These are phyloP conservation scores for Tauraco hartlaubi DNA, from an alignment of 2,797 vertebrate species.

Conservation along the genomic window DNA sequence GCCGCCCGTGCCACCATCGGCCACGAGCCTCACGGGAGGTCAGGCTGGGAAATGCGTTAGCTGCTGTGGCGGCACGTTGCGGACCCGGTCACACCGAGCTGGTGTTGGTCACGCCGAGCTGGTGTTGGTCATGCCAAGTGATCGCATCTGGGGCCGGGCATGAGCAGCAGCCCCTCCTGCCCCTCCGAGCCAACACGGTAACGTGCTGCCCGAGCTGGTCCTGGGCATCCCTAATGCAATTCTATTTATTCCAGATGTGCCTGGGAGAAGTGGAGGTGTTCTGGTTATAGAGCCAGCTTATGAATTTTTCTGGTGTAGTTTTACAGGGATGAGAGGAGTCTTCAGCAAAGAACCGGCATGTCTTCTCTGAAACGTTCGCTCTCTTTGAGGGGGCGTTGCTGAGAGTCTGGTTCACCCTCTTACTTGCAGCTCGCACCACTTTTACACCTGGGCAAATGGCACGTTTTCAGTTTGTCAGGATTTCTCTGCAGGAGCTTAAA, in stretches of 20 bases:
- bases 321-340: not conserved
- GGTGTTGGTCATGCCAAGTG: too few species aligned
- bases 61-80: rapidly evolving
- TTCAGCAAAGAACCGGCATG: rapidly evolving
- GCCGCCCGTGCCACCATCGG: rapidly evolving
- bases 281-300: not conserved
- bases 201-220: not conserved
- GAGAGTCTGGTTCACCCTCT: not conserved
- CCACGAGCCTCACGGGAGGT: rapidly evolving
- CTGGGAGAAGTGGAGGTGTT: not conserved
- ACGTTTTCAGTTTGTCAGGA: not conserved
- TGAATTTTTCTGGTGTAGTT: not conserved
- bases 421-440: not conserved
- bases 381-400: not conserved
- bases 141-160: not conserved
- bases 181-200: not conserved
- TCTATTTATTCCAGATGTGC: not conserved
- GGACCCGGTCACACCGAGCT: rapidly evolving
- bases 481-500: not conserved
- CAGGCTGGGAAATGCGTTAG: not conserved
- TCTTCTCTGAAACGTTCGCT: not conserved
- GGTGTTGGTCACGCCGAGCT: not conserved
- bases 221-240: rapidly evolving
- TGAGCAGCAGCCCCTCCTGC: not conserved
- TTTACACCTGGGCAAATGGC: not conserved